Base-by-base conservation (phyloP, 2,797 vertebrate species). In the Enteromius viviparus region DNA sequence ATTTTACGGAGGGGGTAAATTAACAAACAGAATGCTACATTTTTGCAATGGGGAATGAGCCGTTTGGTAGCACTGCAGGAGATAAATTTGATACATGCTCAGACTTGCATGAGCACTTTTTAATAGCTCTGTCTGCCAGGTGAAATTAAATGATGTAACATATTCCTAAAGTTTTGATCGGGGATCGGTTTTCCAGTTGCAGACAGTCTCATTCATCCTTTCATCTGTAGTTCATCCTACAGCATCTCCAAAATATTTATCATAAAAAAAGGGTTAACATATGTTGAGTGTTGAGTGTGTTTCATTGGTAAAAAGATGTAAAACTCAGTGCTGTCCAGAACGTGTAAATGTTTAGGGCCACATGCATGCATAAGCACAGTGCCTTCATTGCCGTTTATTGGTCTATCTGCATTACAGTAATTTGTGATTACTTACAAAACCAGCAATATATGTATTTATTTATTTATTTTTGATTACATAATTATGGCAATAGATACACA, bases 101-200 rank as follows among this genome's bases (percentile, higher is more conserved):
- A 65, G 66, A 32, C 51, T 70, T 32, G 66, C 40, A 64, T 17
- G 9, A 34, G 15, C 21, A 60, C 19, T 71, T 72, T 60, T 60
- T 60, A 72, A 34, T 47, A 64, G 26, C 6, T 60, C 34, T 58
- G 42, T 47, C 40, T 65, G 11, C 26, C 29, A 32, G 42, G 45
- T 49, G 37, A 72, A 74, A 74, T 51, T 9, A 69, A 55, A 51
- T 14, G 10, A 29, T 47, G 42, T 78, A 51, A 64, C 60, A 14
- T 64, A 49, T 78, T 65, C 42, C 9, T 15, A 42, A 58, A 69
- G 78, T 82, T 81, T 85, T 66, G 65, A 79, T 82, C 75, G 64
- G 82, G 78, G 75, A 82, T 82, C 71, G 68, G 74, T 82, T 82
- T 69, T 82, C 75, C 84, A n/a, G 29, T 53, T 53, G 45, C 47